Percentiles rank a stretch among this genome's conserved stretches.
Conservation (phyloP, 2,797 vertebrate species). For the Tolypeutes matacus region DNA sequence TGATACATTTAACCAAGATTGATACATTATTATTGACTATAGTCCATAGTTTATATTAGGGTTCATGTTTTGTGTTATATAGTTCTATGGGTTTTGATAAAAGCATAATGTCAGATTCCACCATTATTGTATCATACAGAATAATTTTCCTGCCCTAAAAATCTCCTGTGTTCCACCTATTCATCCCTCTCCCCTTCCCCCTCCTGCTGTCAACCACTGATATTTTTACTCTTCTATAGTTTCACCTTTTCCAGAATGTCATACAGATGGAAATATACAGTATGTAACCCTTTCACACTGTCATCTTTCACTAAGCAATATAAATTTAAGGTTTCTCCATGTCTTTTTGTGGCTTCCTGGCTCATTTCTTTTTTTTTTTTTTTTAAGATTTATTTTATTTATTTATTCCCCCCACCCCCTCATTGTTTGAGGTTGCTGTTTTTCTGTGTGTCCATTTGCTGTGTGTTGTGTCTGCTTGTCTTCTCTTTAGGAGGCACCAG, state of each 20-base stretch:
- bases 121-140: background rate
- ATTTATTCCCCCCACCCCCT: no score
- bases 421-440: no score
- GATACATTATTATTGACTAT: background rate
- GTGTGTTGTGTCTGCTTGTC: no score
- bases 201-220: background rate
- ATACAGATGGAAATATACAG: background rate
- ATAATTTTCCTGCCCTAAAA: background rate
- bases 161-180: background rate
- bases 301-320: background rate
- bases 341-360: background rate
- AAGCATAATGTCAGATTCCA: background rate
- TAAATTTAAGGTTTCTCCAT: background rate
- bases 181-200: background rate
- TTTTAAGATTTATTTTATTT: no score
- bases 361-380: background rate
- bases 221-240: background rate
- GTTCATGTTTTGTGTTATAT: background rate
- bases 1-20: background rate
- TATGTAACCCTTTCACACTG: background rate
- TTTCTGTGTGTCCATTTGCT: no score
- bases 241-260: background rate
- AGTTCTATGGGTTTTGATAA: background rate
- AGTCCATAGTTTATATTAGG: background rate
- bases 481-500: no score